Evolutionary conservation across 2,113 vertebrate genomes (phyloP), one percentile per base, ranked within the genome.

Genomic region (Eleginops maclovinus): DNA sequence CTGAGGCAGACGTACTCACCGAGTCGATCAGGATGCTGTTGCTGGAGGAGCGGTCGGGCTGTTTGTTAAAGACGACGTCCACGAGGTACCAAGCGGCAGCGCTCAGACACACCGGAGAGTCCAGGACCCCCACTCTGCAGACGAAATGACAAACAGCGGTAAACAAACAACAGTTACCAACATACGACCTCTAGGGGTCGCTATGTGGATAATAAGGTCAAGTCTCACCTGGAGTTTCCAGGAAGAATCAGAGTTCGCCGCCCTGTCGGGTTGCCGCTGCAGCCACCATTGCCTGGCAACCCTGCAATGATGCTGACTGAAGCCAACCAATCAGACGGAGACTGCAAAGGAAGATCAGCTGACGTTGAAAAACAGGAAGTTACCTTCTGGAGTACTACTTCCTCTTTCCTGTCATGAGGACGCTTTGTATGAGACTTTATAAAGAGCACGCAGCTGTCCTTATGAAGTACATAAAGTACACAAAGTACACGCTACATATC

Each of bases 21-120:
- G 96, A 97, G 87, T 98, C 96, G 49, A 97, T 91, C 72, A 97
- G 91, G 88, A 97, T 93, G 87, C 93, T 92, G 0, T 91, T 86
- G 31, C 75, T 86, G 58, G 53, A 19, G 0, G 75, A 77, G 50
- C 75, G 47, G 21, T 92, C 87, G 17, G 89, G 82, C 24, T 79
- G 46, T 63, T 93, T 95, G 77, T 92, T 90, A 83, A 98, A 97
- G 82, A 91, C 86, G 28, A 96, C 69, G n/a, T 97, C 95, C 81
- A 97, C 85, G 74, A 91, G 93, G 89, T 97, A 97, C 0, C 83
- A 84, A 19, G 46, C 86, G 46, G 87, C 92, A 0, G 90, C 89
- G 51, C 95, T 95, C 77, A 97, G 90, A 85, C 96, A 97, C 43
- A 96, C 47, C 4, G 89, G 65, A 28, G 71, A 83, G 65, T 95